Percentiles rank a stretch among this genome's conserved stretches.
Conservation (phyloP, 2,113 vertebrate genomes). For the Alethe castanea region DNA sequence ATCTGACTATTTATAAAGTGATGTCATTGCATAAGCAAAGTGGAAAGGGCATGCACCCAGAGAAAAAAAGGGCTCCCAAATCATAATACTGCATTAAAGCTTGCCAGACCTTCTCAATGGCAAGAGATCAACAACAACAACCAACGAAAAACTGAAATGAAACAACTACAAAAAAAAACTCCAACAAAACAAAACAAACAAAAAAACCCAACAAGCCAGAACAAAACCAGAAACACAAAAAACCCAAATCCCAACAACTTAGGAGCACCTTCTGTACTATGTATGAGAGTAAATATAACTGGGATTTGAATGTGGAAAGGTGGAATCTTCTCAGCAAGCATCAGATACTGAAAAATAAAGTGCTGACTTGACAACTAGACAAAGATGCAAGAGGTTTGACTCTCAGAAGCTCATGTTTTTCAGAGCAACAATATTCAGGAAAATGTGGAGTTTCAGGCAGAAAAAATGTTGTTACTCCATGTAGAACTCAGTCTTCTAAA, state of each 20-base stretch:
- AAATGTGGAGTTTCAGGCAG: background rate
- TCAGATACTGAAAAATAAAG: background rate
- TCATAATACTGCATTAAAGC: background rate
- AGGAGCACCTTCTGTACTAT: background rate
- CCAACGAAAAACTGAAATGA: background rate
- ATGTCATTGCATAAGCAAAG: background rate
- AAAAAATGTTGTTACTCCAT: background rate
- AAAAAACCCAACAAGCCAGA: background rate
- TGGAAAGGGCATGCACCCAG: background rate
- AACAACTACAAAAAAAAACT: background rate
- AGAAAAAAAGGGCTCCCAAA: background rate
- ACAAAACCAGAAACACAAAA: background rate
- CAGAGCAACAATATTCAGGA: background rate
- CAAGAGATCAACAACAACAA: background rate
- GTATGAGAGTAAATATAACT: background rate
- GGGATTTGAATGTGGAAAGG: background rate
- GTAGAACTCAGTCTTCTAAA: background rate
- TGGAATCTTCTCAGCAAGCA: background rate
- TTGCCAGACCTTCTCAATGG: background rate
- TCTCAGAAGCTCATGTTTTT: background rate
- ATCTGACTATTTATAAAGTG: background rate
- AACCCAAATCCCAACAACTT: rapidly evolving
- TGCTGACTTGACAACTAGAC: background rate
- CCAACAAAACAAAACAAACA: background rate
- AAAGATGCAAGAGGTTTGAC: background rate